Percentiles rank a stretch among this genome's conserved stretches.
Evolutionary conservation across 2,888 invertebrate species (phyloP).

Genomic region (Palloptera scutellata): DNA sequence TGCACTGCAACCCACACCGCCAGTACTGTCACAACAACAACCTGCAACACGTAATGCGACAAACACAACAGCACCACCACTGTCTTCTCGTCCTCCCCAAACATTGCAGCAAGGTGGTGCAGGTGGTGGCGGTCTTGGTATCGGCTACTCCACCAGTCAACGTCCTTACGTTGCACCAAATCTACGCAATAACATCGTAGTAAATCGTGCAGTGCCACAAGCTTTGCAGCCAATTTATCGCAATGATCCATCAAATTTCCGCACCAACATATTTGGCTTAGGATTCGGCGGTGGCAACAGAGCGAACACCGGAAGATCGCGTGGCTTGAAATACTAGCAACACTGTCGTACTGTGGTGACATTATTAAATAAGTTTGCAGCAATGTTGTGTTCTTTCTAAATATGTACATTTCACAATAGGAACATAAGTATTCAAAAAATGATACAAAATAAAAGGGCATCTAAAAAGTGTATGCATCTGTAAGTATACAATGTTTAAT

Average conservation of each 20-base stretch:
- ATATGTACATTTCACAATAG: no score
- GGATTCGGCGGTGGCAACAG: slow-evolving; percentile 41
- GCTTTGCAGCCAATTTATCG: slow-evolving; percentile 39
- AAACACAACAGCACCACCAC: slow-evolving; percentile 27
- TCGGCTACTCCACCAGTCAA: slow-evolving; percentile 55
- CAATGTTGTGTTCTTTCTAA: no score
- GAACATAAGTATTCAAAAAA: no score
- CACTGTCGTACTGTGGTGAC: neutral
- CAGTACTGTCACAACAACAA: slow-evolving; percentile 25
- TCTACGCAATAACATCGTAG: slow-evolving; percentile 51
- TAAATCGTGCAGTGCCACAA: slow-evolving; percentile 45
- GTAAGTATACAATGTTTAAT: no score
- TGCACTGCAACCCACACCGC: slow-evolving; percentile 36
- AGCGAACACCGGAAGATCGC: slow-evolving; percentile 53
- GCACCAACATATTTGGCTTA: slow-evolving; percentile 43
- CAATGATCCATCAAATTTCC: slow-evolving; percentile 42
- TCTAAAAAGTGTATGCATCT: no score
- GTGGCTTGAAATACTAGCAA: slow-evolving; percentile 58
- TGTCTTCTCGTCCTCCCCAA: slow-evolving; percentile 2
- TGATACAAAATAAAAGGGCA: no score
- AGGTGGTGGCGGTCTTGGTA: slow-evolving; percentile 21
- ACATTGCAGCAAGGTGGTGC: neutral
- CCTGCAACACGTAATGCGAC: slow-evolving; percentile 30
- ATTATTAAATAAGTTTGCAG: no score
- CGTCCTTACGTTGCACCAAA: slow-evolving; percentile 61